phyloP scores from a whole-genome alignment of 2,113 vertebrate genomes.

The Thinocorus orbignyianus region DNA sequence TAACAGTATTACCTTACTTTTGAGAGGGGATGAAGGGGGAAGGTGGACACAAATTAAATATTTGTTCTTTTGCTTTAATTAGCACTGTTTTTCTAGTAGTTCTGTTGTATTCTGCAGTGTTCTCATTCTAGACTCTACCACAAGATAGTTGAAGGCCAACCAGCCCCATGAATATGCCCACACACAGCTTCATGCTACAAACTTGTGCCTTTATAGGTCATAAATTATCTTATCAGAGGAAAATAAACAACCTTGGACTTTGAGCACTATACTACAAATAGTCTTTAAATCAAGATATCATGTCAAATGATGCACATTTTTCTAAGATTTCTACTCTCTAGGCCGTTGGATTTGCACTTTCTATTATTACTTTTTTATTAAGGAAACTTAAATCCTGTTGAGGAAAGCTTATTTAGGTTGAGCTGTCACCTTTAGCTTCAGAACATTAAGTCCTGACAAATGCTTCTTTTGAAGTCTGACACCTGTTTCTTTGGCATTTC shows the following conservation, averaged over 20 bases:
- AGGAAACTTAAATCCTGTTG: constrained; percentile 32
- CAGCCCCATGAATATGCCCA: background rate
- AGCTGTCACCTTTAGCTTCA: constrained; percentile 53
- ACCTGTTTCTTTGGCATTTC: constrained; percentile 68
- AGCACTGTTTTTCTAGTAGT: background rate
- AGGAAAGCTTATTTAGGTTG: constrained; percentile 53
- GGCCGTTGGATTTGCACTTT: background rate
- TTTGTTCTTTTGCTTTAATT: background rate
- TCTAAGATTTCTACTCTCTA: background rate
- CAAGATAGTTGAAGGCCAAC: background rate
- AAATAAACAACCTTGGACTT: background rate
- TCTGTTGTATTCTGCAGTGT: background rate
- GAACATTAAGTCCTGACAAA: constrained; percentile 65
- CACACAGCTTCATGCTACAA: background rate
- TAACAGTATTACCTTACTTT: background rate
- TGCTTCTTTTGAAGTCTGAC: constrained; percentile 65
- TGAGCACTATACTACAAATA: background rate
- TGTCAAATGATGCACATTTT: background rate
- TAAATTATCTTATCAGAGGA: background rate
- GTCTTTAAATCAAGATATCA: constrained; percentile 6
- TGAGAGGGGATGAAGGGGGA: accelerated
- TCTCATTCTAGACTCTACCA: background rate
- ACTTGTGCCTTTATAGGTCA: background rate
- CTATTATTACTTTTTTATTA: constrained; percentile 51
- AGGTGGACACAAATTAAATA: background rate